Evolutionary conservation across 2,797 vertebrate species (phyloP), one percentile per base, ranked within the genome.

Genomic region (Furcifer pardalis): DNA sequence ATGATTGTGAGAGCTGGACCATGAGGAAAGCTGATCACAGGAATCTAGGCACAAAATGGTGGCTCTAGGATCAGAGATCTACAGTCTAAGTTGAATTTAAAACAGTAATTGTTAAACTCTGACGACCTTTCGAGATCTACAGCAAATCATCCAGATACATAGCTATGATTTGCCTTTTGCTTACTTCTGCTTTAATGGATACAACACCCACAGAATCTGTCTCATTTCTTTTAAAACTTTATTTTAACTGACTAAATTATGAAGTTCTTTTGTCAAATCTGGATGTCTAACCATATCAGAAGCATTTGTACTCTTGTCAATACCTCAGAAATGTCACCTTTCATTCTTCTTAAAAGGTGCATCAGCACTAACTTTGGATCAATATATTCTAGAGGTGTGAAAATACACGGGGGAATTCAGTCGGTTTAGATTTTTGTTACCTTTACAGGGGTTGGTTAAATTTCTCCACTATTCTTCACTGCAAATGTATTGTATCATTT

Each of bases 251-350:
- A 56, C 52, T 56, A 32, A 7, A 52, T 30, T 6, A 66, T 17
- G 19, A 21, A 40, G 13, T 30, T 82, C 21, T 37, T 40, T 13
- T n/a, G 25, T 81, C 15, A 77, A 77, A 19, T 35, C 56, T 72
- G 30, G 62, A 62, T 27, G 27, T 71, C 60, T 66, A 77, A 52
- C 56, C 23, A 12, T n/a, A 40, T 71, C 46, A 77, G 7, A 32
- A 40, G 35, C 32, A 60, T 12, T 37, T 86, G 30, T 77, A 62
- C 1, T 27, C n/a, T n/a, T 59, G 40, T 74, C 46, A 83, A 44
- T 30, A 74, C 35, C 40, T 74, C 46, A 46, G 68, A 83, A 52
- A 79, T 79, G 35, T 83, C 75, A 65, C 49, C 60, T 86, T 79
- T 59, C 35, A 74, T 9, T 68, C 68, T 68, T 59, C 17, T 83